A percentile compares a stretch with the other conserved stretches of the same genome.
phyloP scores from a whole-genome alignment of 2,797 vertebrate genomes.

The Poecilia velifera region DNA sequence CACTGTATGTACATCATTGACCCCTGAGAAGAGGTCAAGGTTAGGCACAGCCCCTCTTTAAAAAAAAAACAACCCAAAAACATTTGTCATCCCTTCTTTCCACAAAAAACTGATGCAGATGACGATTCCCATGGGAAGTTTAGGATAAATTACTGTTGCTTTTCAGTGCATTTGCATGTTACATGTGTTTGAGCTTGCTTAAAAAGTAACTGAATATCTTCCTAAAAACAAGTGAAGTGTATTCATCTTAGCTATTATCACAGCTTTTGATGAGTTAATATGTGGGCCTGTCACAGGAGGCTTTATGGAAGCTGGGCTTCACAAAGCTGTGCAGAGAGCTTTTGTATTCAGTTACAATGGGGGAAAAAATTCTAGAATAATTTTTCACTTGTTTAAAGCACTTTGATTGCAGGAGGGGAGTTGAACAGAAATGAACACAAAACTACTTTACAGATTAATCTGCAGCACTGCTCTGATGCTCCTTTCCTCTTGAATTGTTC shows the following conservation, averaged over 20 bases:
- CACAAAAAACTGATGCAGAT: background rate
- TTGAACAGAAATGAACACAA: constrained; percentile 12
- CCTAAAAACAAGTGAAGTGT: background rate
- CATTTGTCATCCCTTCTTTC: background rate
- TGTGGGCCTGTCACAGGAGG: constrained; percentile 28
- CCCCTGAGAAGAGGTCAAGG: constrained; percentile 20
- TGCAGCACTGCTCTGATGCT: background rate
- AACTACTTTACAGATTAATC: constrained; percentile 15
- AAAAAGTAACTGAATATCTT: background rate
- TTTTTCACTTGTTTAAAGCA: constrained; percentile 40
- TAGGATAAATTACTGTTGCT: background rate
- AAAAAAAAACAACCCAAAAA: background rate
- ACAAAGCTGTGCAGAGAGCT: constrained; percentile 31
- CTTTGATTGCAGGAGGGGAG: constrained; percentile 31
- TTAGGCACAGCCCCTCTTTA: background rate
- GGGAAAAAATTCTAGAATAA: constrained; percentile 8
- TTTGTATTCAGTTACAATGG: constrained; percentile 36
- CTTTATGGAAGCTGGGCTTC: constrained; percentile 20
- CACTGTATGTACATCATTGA: background rate
- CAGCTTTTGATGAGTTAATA: constrained; percentile 40
- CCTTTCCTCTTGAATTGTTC: background rate
- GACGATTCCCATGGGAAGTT: background rate
- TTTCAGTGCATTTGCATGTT: background rate
- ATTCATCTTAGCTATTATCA: constrained; percentile 12
- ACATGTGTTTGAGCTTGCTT: background rate